These are phyloP conservation scores for Odocoileus virginianus DNA, from an alignment of 2,113 vertebrate species.

Conservation along the genomic window DNA sequence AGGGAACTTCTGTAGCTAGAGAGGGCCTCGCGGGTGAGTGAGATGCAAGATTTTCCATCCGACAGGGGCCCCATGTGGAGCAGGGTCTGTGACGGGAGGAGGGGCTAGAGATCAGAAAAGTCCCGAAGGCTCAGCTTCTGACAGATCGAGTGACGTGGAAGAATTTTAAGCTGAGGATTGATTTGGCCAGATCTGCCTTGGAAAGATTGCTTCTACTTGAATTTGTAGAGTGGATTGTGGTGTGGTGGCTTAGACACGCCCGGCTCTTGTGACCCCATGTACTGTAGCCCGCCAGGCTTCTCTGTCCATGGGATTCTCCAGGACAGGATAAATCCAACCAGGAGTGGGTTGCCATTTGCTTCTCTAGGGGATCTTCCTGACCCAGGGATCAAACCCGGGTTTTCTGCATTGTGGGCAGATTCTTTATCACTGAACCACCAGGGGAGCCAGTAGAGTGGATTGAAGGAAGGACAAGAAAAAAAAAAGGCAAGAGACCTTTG, in stretches of 20 bases:
- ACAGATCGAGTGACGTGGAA: neutral
- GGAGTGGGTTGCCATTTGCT: neutral
- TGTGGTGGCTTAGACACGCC: neutral
- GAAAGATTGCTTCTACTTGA: neutral
- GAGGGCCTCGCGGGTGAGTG: neutral
- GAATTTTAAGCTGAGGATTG: neutral
- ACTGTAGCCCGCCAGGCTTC: neutral
- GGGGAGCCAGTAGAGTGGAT: neutral
- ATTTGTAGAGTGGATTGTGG: neutral
- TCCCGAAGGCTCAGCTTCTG: neutral
- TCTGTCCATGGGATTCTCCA: neutral
- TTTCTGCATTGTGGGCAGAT: neutral
- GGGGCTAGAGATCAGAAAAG: neutral
- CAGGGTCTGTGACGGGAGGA: neutral
- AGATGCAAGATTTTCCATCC: neutral
- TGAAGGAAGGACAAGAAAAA: neutral
- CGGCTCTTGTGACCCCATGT: neutral
- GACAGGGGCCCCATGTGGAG: neutral
- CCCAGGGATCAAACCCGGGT: rapidly evolving
- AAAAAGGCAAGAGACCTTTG: neutral
- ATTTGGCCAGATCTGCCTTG: neutral
- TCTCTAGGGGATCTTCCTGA: neutral
- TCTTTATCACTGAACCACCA: neutral
- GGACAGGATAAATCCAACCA: neutral
- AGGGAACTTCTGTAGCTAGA: neutral